These are phyloP conservation scores for Vipera ursinii DNA, from an alignment of 2,797 vertebrate genomes.

Conservation along the genomic window DNA sequence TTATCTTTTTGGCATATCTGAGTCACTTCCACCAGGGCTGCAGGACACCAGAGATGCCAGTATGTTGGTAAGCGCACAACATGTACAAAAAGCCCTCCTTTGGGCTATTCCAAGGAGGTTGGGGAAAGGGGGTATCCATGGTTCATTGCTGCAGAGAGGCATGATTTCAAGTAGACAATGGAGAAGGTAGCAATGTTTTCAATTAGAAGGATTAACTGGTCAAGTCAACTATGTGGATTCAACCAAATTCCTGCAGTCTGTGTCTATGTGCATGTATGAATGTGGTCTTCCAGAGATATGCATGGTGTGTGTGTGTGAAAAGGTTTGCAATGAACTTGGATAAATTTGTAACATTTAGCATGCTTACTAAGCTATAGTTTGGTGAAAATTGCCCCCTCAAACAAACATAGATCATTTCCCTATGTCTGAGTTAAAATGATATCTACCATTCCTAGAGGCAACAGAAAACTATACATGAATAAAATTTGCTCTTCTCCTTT, in stretches of 20 bases:
- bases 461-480: neutral
- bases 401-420: neutral
- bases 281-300: neutral
- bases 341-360: neutral
- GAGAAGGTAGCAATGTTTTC: neutral
- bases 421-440: neutral
- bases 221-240: no score
- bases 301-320: neutral
- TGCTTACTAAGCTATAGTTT: neutral
- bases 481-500: neutral
- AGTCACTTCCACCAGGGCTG: neutral
- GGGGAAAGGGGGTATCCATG: neutral
- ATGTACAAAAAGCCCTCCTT: neutral
- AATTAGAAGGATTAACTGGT: neutral
- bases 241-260: neutral
- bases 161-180: neutral
- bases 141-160: neutral
- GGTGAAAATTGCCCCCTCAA: neutral
- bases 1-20: neutral
- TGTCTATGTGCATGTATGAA: neutral
- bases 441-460: neutral
- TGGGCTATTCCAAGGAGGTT: slow-evolving; percentile 35
- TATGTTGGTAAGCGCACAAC: neutral
- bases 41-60: neutral
- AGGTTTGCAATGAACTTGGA: neutral